phyloP scores from a whole-genome alignment of 2,888 invertebrate genomes.

The Apomyelois bistriatella region DNA sequence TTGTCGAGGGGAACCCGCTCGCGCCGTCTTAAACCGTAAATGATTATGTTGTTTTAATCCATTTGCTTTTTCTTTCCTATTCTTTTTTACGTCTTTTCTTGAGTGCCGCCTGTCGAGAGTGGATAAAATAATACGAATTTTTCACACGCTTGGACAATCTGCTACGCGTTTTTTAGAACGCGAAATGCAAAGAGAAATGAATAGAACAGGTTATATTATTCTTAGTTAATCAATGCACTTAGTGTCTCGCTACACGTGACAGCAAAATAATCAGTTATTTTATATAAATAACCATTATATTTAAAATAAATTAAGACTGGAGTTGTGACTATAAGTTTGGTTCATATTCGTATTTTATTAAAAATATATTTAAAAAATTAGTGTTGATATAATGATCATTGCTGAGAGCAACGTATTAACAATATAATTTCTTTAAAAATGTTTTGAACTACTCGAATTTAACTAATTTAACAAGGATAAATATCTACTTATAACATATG shows the following conservation, averaged over 20 bases:
- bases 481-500: neutral
- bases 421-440: too few relatives aligned
- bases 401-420: too few relatives aligned
- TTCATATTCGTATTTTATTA: too few relatives aligned
- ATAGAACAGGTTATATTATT: constrained; percentile 27
- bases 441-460: too few relatives aligned
- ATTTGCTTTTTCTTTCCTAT: constrained; percentile 68
- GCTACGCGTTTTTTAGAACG: constrained; percentile 35
- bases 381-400: too few relatives aligned
- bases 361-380: too few relatives aligned
- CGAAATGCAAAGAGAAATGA: constrained; percentile 42
- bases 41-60: constrained; percentile 79
- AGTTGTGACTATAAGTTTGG: too few relatives aligned
- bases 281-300: too few relatives aligned
- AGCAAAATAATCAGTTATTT: too few relatives aligned
- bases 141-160: constrained; percentile 35
- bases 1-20: constrained; percentile 68
- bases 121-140: constrained; percentile 50
- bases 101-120: constrained; percentile 74
- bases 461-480: too few relatives aligned
- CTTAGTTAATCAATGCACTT: neutral
- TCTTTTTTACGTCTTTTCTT: constrained; percentile 63
- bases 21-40: constrained; percentile 71
- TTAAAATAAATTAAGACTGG: too few relatives aligned
- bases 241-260: neutral